A percentile compares a stretch with the other conserved stretches of the same genome.
phyloP scores from a whole-genome alignment of 2,888 invertebrate genomes.

The Ormyrus labotus region DNA sequence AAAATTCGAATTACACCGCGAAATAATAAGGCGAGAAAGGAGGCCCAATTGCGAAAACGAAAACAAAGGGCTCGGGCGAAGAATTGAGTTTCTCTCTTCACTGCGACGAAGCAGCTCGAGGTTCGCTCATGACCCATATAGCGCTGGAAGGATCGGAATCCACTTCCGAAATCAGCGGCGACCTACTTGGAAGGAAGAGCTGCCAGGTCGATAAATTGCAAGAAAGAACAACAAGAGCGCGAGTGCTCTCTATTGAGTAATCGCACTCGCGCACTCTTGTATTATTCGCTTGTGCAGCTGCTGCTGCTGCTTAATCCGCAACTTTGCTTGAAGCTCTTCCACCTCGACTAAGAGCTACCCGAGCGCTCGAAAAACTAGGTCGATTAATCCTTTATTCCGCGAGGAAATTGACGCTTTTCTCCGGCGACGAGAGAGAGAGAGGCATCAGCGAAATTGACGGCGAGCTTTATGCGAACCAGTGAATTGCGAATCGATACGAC shows the following conservation, averaged over 20 bases:
- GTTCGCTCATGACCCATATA: too few relatives aligned
- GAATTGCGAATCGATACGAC: too few relatives aligned
- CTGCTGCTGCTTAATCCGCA: slow-evolving; percentile 20
- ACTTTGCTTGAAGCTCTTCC: background rate
- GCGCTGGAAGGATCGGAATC: background rate
- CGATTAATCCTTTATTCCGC: slow-evolving; percentile 54
- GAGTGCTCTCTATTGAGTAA: slow-evolving; percentile 29
- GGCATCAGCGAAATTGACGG: too few relatives aligned
- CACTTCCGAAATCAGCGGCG: background rate
- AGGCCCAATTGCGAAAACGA: too few relatives aligned
- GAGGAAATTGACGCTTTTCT: background rate
- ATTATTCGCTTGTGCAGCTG: slow-evolving; percentile 49
- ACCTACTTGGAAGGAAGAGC: slow-evolving; percentile 19
- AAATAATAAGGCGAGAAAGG: too few relatives aligned
- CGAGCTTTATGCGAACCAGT: too few relatives aligned
- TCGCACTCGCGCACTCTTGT: slow-evolving; percentile 26
- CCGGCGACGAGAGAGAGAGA: background rate
- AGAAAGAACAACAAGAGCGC: background rate
- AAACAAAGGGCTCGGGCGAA: too few relatives aligned
- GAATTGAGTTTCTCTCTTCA: too few relatives aligned
- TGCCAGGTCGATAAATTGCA: background rate
- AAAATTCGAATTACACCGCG: too few relatives aligned
- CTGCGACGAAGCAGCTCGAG: too few relatives aligned
- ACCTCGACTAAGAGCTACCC: too few relatives aligned
- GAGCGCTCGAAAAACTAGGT: slow-evolving; percentile 48